Evolutionary conservation across 2,113 vertebrate genomes (phyloP).

Genomic region (Rhineura floridana): DNA sequence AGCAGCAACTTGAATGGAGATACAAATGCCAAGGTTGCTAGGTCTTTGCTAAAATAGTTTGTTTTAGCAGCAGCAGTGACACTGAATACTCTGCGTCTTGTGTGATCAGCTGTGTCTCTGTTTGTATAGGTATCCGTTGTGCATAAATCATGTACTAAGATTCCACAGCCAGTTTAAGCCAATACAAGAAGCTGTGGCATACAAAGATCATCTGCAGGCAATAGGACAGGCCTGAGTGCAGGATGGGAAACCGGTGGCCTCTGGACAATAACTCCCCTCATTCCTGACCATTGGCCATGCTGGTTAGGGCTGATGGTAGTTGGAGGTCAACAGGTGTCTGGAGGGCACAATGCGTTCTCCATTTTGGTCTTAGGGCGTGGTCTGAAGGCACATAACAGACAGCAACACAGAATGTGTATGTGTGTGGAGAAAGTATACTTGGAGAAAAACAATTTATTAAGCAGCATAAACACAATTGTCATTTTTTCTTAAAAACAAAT

Average conservation of each 20-base stretch:
- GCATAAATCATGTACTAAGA: neutral
- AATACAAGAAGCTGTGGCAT: slow-evolving; percentile 21
- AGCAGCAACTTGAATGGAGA: neutral
- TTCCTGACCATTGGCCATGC: too few species aligned
- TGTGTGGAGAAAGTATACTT: neutral
- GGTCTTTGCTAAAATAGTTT: neutral
- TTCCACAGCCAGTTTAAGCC: neutral
- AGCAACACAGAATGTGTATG: too few species aligned
- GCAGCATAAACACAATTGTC: neutral
- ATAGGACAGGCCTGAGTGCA: too few species aligned
- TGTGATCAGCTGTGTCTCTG: neutral
- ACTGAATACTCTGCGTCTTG: neutral
- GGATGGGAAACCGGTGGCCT: too few species aligned
- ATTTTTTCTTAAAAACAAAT: too few species aligned
- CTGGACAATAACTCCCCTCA: too few species aligned
- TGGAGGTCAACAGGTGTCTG: too few species aligned
- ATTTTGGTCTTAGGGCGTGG: too few species aligned
- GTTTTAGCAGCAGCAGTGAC: neutral
- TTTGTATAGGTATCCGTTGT: neutral
- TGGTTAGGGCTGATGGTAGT: too few species aligned
- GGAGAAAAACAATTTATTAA: neutral
- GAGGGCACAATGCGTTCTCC: too few species aligned
- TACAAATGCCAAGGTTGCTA: neutral
- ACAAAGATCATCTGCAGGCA: neutral
- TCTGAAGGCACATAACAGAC: too few species aligned